Conservation (phyloP, 2,888 invertebrate species). For the Cephus pygmeus region DNA sequence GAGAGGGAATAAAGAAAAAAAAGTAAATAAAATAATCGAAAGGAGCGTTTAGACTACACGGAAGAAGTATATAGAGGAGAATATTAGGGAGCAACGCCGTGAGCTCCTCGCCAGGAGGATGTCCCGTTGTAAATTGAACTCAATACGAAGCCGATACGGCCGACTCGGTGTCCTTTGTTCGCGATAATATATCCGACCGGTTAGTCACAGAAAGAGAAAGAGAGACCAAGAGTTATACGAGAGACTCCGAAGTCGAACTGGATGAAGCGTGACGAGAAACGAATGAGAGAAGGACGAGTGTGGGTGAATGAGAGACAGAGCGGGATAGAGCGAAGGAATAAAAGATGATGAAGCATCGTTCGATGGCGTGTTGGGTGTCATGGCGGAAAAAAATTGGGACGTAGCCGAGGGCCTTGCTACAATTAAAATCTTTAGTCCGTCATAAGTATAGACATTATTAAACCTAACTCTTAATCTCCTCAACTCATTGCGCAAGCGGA, state of each 20-base stretch:
- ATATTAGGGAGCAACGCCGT: slow-evolving; percentile 13
- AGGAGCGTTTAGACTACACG: slow-evolving; percentile 6
- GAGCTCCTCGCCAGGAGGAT: slow-evolving; percentile 48
- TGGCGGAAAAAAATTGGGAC: background rate
- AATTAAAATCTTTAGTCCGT: background rate
- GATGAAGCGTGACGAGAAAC: background rate
- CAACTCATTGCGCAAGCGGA: background rate
- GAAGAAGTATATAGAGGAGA: slow-evolving; percentile 4
- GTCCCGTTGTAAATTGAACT: slow-evolving; percentile 53
- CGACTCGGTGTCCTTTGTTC: slow-evolving; percentile 31
- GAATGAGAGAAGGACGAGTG: background rate
- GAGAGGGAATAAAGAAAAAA: slow-evolving; percentile 5
- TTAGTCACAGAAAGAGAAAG: background rate
- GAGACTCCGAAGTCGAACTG: background rate
- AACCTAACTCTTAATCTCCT: background rate
- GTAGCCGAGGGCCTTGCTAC: background rate
- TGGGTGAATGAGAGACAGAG: background rate
- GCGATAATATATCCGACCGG: background rate
- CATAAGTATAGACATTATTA: background rate
- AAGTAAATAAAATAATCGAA: slow-evolving; percentile 7
- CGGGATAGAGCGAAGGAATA: background rate
- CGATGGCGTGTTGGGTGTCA: background rate
- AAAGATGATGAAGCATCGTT: background rate
- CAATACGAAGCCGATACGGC: slow-evolving; percentile 30
- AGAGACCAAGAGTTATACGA: background rate